Evolutionary conservation across 2,113 vertebrate species (phyloP), one percentile per base, ranked within the genome.

Genomic region (Phyllostomus discolor): DNA sequence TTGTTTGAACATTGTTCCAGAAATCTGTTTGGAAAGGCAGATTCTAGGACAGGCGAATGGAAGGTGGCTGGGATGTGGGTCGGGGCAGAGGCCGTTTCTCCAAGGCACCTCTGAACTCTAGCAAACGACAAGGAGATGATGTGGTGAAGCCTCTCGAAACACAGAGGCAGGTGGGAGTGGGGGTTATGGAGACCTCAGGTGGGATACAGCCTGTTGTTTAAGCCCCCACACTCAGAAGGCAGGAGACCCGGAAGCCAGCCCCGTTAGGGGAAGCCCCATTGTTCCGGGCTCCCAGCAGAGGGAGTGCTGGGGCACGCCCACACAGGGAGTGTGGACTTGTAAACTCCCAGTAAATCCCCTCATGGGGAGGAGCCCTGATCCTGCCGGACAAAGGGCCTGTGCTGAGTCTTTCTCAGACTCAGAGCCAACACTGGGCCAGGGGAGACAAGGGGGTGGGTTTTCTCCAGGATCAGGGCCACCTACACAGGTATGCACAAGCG

Each of bases 301-400:
- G 20, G 41, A n/a, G 31, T 10, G 6, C 82, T 10, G 43, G 50
- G 78, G 26, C 26, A 38, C 3, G 2, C 12, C 76, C n/a, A 0
- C 4, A 9, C 38, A 38, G 75, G 70, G 78, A 81, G 64, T 81
- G 73, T 10, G n/a, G 41, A 48, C 76, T 80, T 19, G 46, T 90
- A 62, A 94, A 67, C 52, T 57, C 50, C 46, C 64, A 66, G 43
- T 43, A 91, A 83, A 91, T 80, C 80, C 50, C 24, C 46, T 67
- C 11, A 1, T 33, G 76, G 57, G 31, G 11, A 87, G 31, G 11
- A 87, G 33, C 48, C 26, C 41, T 64, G 28, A 62, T 87, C 79
- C 41, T 6, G 0, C 67, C 69, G 83, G 64, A 97, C 95, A 95
- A 97, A 96, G 88, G 78, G 33, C 69, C 80, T 90, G 73, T 96